Conservation (phyloP, 1,140 invertebrate genomes). For the Halesus radiatus region DNA sequence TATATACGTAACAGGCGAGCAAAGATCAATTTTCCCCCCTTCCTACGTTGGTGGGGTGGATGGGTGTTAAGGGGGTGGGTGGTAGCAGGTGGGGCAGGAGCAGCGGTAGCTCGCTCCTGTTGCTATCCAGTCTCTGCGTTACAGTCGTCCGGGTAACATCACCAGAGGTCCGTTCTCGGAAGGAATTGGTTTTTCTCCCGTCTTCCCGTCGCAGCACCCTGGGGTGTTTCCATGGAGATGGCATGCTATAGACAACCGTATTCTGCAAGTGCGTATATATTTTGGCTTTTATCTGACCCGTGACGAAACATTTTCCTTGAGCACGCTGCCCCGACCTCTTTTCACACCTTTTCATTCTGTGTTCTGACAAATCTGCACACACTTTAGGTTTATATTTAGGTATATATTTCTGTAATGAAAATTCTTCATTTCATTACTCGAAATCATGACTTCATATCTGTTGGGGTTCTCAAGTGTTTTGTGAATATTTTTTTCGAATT, state of each 20-base stretch:
- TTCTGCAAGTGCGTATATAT: constrained; percentile 50
- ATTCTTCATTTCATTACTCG: no score
- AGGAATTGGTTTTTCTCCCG: neutral
- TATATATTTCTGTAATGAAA: no score
- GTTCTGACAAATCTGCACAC: no score
- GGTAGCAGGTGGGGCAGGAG: constrained; percentile 25
- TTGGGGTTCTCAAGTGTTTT: no score
- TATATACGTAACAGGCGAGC: neutral
- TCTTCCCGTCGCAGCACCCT: constrained; percentile 15
- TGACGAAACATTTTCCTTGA: neutral
- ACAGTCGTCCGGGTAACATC: constrained; percentile 56
- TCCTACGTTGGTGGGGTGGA: neutral
- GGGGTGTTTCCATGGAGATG: constrained; percentile 58
- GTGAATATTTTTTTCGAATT: no score
- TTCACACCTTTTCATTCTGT: no score
- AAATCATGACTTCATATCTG: no score
- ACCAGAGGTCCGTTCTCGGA: constrained; percentile 15
- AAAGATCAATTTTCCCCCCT: constrained; percentile 34
- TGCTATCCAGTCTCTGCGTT: constrained; percentile 55
- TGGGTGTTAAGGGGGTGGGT: neutral
- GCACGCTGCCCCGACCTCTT: neutral
- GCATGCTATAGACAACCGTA: constrained; percentile 54
- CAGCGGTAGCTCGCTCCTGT: constrained; percentile 40
- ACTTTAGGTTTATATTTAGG: no score
- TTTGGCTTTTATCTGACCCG: neutral